phyloP scores from a whole-genome alignment of 2,113 vertebrate genomes.

The Colinus virginianus region DNA sequence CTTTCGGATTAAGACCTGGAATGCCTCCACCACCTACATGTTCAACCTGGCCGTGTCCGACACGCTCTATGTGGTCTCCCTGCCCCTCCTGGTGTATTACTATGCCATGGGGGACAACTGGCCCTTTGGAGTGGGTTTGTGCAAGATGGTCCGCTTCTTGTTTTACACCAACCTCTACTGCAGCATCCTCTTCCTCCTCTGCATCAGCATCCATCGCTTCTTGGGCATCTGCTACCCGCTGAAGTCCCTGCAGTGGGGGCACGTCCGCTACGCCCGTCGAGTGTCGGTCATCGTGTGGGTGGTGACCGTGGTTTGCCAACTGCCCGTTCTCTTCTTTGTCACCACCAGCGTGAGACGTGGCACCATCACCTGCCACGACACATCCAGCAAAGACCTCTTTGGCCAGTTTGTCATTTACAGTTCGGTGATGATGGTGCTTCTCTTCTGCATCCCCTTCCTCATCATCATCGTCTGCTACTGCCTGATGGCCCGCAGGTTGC shows the following conservation, averaged over 20 bases:
- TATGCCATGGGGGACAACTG: conserved; percentile 91
- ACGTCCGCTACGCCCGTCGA: conserved; percentile 81
- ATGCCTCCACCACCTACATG: conserved; percentile 94
- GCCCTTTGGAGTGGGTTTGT: conserved; percentile 89
- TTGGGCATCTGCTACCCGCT: conserved; percentile 90
- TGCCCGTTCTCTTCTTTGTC: conserved; percentile 91
- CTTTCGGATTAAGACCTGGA: conserved; percentile 92
- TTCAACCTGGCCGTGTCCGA: conserved; percentile 93
- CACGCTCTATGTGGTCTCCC: conserved; percentile 89
- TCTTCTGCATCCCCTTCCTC: conserved; percentile 90
- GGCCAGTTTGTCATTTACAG: conserved; percentile 91
- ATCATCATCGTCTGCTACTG: conserved; percentile 90
- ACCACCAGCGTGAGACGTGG: conserved; percentile 73
- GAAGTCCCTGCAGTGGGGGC: conserved; percentile 88
- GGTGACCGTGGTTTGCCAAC: conserved; percentile 85
- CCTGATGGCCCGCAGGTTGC: conserved; percentile 88
- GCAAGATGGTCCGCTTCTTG: conserved; percentile 94
- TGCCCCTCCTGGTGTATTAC: conserved; percentile 94
- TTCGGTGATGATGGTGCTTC: conserved; percentile 84
- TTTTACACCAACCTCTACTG: conserved; percentile 97
- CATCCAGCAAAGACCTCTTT: conserved; percentile 88
- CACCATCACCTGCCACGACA: conserved; percentile 89
- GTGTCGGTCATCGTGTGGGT: conserved; percentile 83
- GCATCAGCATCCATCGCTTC: conserved; percentile 94
- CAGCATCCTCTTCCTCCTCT: conserved; percentile 94